Conservation (phyloP, 2,113 vertebrate species). For the Callaeas wilsoni region DNA sequence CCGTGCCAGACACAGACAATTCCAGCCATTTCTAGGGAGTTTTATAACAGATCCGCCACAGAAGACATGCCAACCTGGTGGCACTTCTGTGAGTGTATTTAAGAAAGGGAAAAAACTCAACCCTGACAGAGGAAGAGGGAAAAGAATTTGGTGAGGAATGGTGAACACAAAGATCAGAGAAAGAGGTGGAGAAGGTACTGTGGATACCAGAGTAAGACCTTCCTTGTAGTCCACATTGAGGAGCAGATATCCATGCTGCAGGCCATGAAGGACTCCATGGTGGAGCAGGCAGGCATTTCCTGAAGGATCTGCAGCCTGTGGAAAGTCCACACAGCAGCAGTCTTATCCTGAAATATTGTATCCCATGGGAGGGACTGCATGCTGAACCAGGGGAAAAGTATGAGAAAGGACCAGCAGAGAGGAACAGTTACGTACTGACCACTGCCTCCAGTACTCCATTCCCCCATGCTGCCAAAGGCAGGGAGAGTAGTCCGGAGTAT, state of each 20-base stretch:
- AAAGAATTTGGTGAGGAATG: not conserved
- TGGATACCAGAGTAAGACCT: not conserved
- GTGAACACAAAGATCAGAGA: not conserved
- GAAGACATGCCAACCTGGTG: not conserved
- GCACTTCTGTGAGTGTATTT: not conserved
- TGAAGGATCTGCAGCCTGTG: not conserved
- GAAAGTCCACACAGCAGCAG: not conserved
- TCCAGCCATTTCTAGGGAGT: not conserved
- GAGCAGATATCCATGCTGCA: not conserved
- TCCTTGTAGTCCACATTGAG: not conserved
- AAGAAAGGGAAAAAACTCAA: not conserved
- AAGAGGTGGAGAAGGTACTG: not conserved
- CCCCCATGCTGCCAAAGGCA: accelerated
- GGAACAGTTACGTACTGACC: accelerated
- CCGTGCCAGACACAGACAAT: not conserved
- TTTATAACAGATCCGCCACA: not conserved
- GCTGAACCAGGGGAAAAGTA: not conserved
- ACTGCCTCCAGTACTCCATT: not conserved
- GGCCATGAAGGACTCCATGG: not conserved
- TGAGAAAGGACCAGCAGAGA: not conserved
- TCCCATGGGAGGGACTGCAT: accelerated
- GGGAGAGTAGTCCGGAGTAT: not conserved
- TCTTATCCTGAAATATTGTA: not conserved
- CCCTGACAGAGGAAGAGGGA: not conserved
- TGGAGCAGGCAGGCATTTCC: not conserved